Evolutionary conservation across 1,140 invertebrate species (phyloP).

Genomic region (Apis florea): DNA sequence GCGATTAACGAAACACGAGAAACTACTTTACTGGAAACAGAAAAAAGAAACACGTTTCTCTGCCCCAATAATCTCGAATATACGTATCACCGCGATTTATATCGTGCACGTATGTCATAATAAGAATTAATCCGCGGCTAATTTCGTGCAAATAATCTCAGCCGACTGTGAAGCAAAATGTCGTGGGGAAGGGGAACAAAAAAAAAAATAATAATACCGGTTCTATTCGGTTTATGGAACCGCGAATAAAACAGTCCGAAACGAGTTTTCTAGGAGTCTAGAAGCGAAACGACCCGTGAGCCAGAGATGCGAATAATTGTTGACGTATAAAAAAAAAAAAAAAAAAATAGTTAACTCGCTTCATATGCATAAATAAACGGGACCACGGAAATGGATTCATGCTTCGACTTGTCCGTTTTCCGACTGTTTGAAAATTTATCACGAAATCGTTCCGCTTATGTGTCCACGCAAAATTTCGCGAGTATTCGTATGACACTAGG

Average conservation of each 20-base stretch:
- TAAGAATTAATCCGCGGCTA: neutral
- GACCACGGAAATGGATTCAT: neutral
- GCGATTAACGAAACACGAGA: no score
- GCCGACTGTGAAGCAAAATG: neutral
- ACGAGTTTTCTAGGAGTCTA: neutral
- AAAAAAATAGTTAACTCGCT: neutral
- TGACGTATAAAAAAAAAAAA: neutral
- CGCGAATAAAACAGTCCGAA: neutral
- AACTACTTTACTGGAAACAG: neutral
- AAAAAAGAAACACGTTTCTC: neutral
- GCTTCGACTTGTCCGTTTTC: neutral
- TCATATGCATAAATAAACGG: conserved; percentile 8
- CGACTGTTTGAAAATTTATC: neutral
- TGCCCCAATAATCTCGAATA: neutral
- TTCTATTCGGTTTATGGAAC: neutral
- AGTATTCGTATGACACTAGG: neutral
- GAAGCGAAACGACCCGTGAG: neutral
- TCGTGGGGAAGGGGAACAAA: no score
- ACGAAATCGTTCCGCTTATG: neutral
- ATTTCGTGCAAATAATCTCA: neutral
- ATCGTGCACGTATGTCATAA: neutral
- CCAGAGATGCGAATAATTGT: neutral
- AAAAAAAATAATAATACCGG: neutral
- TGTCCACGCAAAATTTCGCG: no score
- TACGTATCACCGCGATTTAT: neutral